Evolutionary conservation across 2,888 invertebrate species (phyloP).

Genomic region (Perizoma affinitatum): DNA sequence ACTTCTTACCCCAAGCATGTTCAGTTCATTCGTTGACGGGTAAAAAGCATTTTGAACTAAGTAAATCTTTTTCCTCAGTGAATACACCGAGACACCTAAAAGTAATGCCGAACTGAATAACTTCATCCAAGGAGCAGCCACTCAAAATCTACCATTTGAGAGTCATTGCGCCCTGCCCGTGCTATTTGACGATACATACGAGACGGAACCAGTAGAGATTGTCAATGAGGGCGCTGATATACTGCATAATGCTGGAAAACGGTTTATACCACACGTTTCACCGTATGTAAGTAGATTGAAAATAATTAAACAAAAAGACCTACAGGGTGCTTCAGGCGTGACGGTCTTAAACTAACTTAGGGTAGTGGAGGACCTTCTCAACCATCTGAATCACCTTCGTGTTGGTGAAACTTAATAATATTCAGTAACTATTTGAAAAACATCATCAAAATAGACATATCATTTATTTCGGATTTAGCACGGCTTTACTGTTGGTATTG

Average conservation of each 20-base stretch:
- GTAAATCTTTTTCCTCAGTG: conserved; percentile 50
- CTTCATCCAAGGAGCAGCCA: conserved; percentile 52
- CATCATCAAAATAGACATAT: no score
- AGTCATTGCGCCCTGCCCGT: conserved; percentile 68
- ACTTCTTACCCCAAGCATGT: neutral
- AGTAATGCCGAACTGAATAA: conserved; percentile 44
- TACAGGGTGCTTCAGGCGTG: no score
- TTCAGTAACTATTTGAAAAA: no score
- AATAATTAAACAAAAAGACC: no score
- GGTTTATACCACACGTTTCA: conserved; percentile 69
- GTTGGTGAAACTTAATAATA: no score
- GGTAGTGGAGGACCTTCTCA: no score
- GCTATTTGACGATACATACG: conserved; percentile 55
- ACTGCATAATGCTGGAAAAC: conserved; percentile 52
- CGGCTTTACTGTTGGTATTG: no score
- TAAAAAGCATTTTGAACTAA: neutral
- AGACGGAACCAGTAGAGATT: conserved; percentile 34
- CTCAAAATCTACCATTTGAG: conserved; percentile 59
- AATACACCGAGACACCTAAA: conserved; percentile 40
- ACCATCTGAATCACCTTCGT: no score
- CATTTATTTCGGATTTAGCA: no score
- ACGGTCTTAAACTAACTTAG: no score
- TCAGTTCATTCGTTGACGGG: neutral
- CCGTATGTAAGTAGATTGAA: conserved; percentile 66
- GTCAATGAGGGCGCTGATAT: conserved; percentile 47